Evolutionary conservation across 2,797 vertebrate species (phyloP).

Genomic region (Myotis pilosus): DNA sequence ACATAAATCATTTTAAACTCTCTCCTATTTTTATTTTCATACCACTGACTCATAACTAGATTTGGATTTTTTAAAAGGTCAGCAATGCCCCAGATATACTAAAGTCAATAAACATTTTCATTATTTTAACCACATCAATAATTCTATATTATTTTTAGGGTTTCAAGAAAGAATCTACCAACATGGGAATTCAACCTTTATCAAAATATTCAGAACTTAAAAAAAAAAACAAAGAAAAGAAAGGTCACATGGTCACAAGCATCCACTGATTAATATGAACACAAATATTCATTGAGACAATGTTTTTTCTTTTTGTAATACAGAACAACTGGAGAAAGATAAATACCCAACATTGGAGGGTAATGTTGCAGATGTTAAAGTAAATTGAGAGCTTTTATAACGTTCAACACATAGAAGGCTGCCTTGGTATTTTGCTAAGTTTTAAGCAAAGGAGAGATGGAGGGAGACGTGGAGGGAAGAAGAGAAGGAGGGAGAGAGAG

Average conservation of each 20-base stretch:
- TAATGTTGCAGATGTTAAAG: slow-evolving; percentile 20
- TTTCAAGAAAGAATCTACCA: slow-evolving; percentile 19
- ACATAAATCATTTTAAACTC: slow-evolving; percentile 44
- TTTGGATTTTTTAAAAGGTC: slow-evolving; percentile 41
- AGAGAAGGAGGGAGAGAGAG: background rate
- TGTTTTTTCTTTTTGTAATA: background rate
- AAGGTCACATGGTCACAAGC: background rate
- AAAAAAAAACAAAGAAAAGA: background rate
- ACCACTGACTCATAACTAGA: slow-evolving; percentile 19
- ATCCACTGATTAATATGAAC: background rate
- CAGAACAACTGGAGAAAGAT: background rate
- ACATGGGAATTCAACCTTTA: slow-evolving; percentile 46
- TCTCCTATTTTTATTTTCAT: slow-evolving; percentile 50
- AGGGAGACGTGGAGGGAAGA: too few species aligned
- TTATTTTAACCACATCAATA: slow-evolving; percentile 45
- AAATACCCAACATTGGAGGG: background rate
- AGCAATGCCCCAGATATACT: background rate
- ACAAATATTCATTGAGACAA: background rate
- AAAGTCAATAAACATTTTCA: slow-evolving; percentile 6
- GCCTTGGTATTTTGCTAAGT: background rate
- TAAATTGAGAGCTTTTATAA: background rate
- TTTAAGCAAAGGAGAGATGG: background rate
- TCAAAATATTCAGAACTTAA: background rate
- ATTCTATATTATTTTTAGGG: background rate
- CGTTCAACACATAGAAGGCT: background rate